These are phyloP conservation scores for Limnodromus scolopaceus DNA, from an alignment of 2,797 vertebrate genomes.

Conservation along the genomic window DNA sequence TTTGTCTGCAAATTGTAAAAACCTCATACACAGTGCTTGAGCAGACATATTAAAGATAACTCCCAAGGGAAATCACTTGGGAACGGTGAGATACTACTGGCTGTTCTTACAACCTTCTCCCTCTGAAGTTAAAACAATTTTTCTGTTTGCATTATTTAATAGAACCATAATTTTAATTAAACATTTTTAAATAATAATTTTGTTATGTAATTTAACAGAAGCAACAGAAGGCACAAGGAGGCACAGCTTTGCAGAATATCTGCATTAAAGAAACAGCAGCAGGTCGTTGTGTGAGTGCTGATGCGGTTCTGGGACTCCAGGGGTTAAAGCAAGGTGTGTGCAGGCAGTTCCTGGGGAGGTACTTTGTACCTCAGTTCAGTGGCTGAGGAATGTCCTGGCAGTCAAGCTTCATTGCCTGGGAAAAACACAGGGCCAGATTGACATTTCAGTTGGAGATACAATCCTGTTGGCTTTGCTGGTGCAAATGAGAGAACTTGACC, in stretches of 20 bases:
- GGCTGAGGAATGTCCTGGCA: slow-evolving; percentile 48
- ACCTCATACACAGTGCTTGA: background rate
- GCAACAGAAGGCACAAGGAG: background rate
- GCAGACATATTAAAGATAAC: slow-evolving; percentile 20
- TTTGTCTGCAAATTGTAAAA: slow-evolving; percentile 24
- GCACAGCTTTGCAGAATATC: background rate
- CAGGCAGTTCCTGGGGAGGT: background rate
- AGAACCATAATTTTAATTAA: background rate
- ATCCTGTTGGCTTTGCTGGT: background rate
- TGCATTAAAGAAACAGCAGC: background rate
- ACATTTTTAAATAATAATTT: background rate
- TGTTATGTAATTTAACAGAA: background rate
- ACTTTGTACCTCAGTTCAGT: slow-evolving; percentile 24
- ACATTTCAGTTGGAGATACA: background rate
- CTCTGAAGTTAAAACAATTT: background rate
- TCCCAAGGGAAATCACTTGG: background rate
- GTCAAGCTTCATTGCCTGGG: slow-evolving; percentile 60
- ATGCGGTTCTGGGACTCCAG: background rate
- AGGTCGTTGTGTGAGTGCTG: background rate
- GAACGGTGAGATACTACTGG: background rate
- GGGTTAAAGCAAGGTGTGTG: slow-evolving; percentile 43
- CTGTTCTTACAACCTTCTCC: background rate
- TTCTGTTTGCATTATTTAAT: slow-evolving; percentile 1
- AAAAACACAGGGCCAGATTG: slow-evolving; percentile 32
- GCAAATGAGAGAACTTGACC: background rate